Conservation (phyloP, 2,888 invertebrate species). For the Unio pictorum region DNA sequence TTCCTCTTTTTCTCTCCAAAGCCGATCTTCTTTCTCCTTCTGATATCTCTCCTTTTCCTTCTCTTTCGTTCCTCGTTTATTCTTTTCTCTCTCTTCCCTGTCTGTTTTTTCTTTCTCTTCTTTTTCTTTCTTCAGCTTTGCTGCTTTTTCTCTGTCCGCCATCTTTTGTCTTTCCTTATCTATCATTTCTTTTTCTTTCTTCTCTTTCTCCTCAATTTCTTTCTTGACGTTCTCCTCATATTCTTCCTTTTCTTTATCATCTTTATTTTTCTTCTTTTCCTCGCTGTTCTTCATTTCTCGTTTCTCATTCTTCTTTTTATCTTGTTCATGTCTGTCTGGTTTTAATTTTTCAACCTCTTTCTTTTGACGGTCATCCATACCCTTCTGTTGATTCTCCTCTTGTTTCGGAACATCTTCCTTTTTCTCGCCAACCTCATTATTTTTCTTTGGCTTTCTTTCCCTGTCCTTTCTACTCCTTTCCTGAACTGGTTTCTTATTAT, state of each 20-base stretch:
- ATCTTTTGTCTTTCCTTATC: no score
- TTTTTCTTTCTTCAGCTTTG: no score
- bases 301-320: constrained; percentile 2
- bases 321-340: neutral
- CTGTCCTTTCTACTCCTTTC: no score
- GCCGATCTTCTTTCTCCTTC: neutral
- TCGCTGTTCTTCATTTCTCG: neutral
- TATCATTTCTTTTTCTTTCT: no score
- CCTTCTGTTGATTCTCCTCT: neutral
- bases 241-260: no score
- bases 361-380: constrained; percentile 3
- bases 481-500: constrained; percentile 1
- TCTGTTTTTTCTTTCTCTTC: constrained; percentile 1
- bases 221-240: no score
- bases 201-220: no score
- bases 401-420: neutral
- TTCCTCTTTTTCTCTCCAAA: neutral
- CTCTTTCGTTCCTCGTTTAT: constrained; percentile 7
- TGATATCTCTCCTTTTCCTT: neutral
- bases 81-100: constrained; percentile 5
- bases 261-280: neutral
- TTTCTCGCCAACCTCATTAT: no score
- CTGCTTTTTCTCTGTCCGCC: no score
- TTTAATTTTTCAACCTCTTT: neutral
- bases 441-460: no score